phyloP scores from a whole-genome alignment of 2,888 invertebrate genomes.

The Pimpla rufipes region DNA sequence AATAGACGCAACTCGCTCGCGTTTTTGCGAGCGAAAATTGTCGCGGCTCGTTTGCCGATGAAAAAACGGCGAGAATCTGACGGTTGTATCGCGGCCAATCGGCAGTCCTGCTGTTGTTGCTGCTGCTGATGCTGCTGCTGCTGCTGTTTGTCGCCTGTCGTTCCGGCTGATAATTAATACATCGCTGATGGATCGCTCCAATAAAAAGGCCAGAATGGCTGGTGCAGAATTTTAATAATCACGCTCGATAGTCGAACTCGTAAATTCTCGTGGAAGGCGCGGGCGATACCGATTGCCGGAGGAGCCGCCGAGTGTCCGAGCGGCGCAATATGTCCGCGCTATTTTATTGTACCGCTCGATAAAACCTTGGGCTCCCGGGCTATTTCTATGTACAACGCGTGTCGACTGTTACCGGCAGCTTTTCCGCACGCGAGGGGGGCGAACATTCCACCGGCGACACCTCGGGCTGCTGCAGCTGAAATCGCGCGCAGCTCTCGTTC shows the following conservation, averaged over 20 bases:
- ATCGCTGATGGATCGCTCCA: conserved; percentile 24
- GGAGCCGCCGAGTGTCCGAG: conserved; percentile 65
- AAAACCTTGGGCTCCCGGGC: conserved; percentile 68
- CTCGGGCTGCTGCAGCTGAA: not conserved
- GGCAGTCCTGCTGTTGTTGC: too few relatives aligned
- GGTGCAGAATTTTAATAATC: conserved; percentile 75
- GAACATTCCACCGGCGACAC: conserved; percentile 35
- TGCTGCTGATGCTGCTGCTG: not conserved
- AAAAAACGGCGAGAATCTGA: too few relatives aligned
- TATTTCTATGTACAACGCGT: conserved; percentile 52
- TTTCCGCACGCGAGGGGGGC: too few relatives aligned
- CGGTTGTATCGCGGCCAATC: too few relatives aligned
- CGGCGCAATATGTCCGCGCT: conserved; percentile 75
- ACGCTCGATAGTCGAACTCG: conserved; percentile 72
- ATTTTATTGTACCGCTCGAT: conserved; percentile 79
- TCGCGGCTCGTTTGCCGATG: too few relatives aligned
- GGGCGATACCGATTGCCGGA: conserved; percentile 28
- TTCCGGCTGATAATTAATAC: not conserved
- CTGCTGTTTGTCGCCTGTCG: not conserved
- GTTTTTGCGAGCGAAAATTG: not conserved
- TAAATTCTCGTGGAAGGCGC: conserved; percentile 73
- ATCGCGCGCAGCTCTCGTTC: too few relatives aligned
- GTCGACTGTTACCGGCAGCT: not conserved
- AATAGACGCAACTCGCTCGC: not conserved
- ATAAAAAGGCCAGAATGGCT: conserved; percentile 4